Conservation (phyloP, 2,797 vertebrate species). For the Sarcoramphus papa region DNA sequence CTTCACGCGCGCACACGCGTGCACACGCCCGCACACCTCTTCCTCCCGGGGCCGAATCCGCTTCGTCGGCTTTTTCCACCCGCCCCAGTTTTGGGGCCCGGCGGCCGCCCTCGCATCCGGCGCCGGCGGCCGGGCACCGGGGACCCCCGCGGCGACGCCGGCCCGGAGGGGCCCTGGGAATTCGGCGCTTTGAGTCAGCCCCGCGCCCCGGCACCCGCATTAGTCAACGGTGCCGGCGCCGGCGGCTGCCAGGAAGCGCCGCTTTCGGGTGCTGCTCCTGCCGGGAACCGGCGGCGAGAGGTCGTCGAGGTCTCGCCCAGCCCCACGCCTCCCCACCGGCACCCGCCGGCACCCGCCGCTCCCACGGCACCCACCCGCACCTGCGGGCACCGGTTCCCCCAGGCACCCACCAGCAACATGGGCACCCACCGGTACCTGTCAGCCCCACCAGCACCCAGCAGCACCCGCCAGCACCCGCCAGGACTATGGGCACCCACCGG, state of each 20-base stretch:
- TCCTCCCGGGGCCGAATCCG: neutral
- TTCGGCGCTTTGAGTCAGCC: neutral
- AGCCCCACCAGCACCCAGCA: neutral
- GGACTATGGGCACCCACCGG: too few species aligned
- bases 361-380: neutral
- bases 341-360: neutral
- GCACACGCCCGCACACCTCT: neutral
- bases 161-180: neutral
- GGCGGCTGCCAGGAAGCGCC: conserved; percentile 32
- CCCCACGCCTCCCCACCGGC: neutral
- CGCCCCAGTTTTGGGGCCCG: neutral
- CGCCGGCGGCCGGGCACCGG: neutral
- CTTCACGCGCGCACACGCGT: neutral
- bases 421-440: neutral
- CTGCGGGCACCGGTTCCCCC: neutral
- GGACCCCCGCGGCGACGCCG: neutral
- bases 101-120: neutral
- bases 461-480: neutral
- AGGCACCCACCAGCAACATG: neutral
- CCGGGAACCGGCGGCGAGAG: neutral
- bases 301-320: neutral
- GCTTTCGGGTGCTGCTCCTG: neutral
- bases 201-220: neutral
- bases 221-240: neutral
- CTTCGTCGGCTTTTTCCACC: neutral